phyloP scores from a whole-genome alignment of 2,113 vertebrate species.

The Tyrannus savana region DNA sequence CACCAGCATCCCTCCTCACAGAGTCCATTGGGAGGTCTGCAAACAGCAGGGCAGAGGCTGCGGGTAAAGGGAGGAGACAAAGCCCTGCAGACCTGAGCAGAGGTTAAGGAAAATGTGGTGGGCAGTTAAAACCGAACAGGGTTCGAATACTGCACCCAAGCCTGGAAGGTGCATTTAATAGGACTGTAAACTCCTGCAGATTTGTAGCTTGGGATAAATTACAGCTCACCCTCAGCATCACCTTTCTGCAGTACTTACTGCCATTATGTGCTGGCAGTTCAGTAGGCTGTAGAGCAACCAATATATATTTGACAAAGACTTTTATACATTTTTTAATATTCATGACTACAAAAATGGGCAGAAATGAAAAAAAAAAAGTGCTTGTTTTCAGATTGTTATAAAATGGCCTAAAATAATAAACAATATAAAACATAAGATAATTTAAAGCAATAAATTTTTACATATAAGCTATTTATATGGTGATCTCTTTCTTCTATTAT shows the following conservation, averaged over 20 bases:
- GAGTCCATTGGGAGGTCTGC: neutral
- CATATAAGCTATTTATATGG: neutral
- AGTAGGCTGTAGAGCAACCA: neutral
- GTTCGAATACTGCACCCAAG: neutral
- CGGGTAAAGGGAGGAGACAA: neutral
- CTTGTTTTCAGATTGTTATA: neutral
- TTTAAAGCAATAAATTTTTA: neutral
- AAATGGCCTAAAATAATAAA: neutral
- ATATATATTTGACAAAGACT: neutral
- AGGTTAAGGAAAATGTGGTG: neutral
- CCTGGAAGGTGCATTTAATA: neutral
- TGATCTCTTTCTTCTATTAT: neutral
- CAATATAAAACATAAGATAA: neutral
- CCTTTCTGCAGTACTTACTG: neutral
- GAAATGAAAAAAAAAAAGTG: neutral
- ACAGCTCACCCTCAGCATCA: slow-evolving; percentile 25
- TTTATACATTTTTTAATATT: neutral
- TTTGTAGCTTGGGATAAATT: slow-evolving; percentile 6
- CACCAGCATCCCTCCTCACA: neutral
- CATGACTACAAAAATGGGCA: neutral
- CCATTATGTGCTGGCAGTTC: neutral
- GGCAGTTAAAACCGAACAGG: neutral
- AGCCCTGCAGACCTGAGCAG: neutral
- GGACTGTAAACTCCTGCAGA: neutral
- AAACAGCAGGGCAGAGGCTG: neutral